Evolutionary conservation across 2,113 vertebrate species (phyloP).

Genomic region (Ceratotherium simum): DNA sequence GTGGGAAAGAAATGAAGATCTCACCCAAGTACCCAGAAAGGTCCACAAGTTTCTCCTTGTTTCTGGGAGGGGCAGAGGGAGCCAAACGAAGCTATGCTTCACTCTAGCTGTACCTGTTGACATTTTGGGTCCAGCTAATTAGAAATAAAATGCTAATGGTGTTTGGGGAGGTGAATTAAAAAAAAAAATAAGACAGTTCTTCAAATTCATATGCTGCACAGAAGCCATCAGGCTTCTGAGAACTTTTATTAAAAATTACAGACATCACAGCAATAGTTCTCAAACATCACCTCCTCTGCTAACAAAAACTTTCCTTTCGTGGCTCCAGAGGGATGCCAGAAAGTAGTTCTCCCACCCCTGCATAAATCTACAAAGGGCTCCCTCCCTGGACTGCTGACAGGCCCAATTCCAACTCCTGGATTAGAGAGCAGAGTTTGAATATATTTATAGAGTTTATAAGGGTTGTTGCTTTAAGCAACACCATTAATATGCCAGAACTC

Average conservation of each 20-base stretch:
- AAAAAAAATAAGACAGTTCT: background rate
- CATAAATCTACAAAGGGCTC: slow-evolving; percentile 42
- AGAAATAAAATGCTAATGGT: slow-evolving; percentile 10
- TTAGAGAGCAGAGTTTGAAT: slow-evolving; percentile 42
- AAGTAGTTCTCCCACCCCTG: slow-evolving; percentile 13
- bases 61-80: background rate
- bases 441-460: slow-evolving; percentile 59
- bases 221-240: slow-evolving; percentile 16
- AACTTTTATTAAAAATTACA: slow-evolving; percentile 77
- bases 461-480: slow-evolving; percentile 72
- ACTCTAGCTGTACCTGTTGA: background rate
- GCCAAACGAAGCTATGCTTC: background rate
- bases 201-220: slow-evolving; percentile 47
- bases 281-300: slow-evolving; percentile 32
- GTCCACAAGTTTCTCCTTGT: background rate
- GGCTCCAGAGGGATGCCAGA: slow-evolving; percentile 42
- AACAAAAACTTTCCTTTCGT: slow-evolving; percentile 59
- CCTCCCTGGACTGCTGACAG: slow-evolving; percentile 5
- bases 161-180: background rate
- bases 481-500: slow-evolving; percentile 67
- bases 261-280: slow-evolving; percentile 57
- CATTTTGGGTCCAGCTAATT: background rate
- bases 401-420: background rate
- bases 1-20: background rate
- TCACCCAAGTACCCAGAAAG: background rate